Evolutionary conservation across 2,888 invertebrate genomes (phyloP).

Genomic region (Agriopis leucophaearia): DNA sequence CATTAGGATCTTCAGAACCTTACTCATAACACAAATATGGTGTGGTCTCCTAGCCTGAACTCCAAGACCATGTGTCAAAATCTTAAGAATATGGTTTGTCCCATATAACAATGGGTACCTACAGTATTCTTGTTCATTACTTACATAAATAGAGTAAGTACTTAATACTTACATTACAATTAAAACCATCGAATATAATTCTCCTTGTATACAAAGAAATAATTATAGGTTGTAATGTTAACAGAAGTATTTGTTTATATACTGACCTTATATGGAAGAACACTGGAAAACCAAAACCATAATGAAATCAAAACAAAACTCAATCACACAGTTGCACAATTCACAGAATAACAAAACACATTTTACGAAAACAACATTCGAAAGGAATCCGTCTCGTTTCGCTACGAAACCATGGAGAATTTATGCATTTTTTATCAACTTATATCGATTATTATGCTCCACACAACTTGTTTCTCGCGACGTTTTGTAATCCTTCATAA

Average conservation of each 20-base stretch:
- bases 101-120: too few relatives aligned
- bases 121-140: too few relatives aligned
- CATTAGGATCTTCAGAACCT: too few relatives aligned
- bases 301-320: constrained; percentile 62
- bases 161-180: too few relatives aligned
- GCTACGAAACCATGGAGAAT: constrained; percentile 79
- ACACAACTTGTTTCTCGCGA: constrained; percentile 56
- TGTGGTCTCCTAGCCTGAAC: too few relatives aligned
- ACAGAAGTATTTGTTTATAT: constrained; percentile 61
- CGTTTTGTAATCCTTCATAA: constrained; percentile 55
- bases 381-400: constrained; percentile 66
- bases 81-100: too few relatives aligned
- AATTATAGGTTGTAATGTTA: constrained; percentile 30
- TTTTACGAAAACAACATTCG: constrained; percentile 60
- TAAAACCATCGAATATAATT: too few relatives aligned
- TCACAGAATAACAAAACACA: constrained; percentile 46
- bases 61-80: too few relatives aligned
- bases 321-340: constrained; percentile 48
- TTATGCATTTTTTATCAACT: constrained; percentile 85
- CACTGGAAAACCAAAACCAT: constrained; percentile 55
- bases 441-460: constrained; percentile 72
- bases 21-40: too few relatives aligned
- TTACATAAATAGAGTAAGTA: too few relatives aligned
- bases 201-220: neutral
- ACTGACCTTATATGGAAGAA: constrained; percentile 70